These are phyloP conservation scores for Atlantisia rogersi DNA, from an alignment of 2,113 vertebrate species.

Conservation along the genomic window DNA sequence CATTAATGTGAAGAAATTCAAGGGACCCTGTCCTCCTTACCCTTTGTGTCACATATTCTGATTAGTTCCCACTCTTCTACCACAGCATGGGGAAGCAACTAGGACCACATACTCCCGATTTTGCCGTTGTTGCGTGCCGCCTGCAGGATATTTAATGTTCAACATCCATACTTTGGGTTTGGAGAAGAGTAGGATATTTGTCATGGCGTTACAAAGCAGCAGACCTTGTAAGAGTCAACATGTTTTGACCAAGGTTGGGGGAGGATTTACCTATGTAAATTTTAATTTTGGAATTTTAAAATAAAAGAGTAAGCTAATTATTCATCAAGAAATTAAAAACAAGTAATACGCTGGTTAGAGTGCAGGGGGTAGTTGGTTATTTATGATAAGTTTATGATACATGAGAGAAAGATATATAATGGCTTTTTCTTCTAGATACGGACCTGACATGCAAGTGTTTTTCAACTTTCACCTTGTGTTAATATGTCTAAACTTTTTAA, in stretches of 20 bases:
- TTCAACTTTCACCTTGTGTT: background rate
- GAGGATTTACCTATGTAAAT: background rate
- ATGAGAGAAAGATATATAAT: background rate
- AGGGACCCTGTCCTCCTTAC: background rate
- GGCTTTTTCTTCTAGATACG: background rate
- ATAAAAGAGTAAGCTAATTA: background rate
- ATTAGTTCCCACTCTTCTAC: background rate
- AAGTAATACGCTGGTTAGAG: background rate
- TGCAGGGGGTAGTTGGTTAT: background rate
- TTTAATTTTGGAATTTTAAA: background rate
- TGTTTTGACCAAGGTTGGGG: background rate
- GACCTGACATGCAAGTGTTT: background rate
- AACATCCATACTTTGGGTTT: background rate
- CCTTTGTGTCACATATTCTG: background rate
- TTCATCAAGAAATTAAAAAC: background rate
- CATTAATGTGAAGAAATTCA: background rate
- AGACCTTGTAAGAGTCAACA: background rate
- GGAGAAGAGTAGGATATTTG: background rate
- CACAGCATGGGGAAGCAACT: background rate
- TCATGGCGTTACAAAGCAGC: background rate
- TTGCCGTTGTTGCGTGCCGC: background rate
- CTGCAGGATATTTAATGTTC: background rate
- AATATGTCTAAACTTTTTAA: background rate
- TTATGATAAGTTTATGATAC: background rate
- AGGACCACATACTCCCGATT: rapidly evolving